These are phyloP conservation scores for Corythoichthys haematopterus DNA, from an alignment of 2,113 vertebrate species.

Conservation along the genomic window DNA sequence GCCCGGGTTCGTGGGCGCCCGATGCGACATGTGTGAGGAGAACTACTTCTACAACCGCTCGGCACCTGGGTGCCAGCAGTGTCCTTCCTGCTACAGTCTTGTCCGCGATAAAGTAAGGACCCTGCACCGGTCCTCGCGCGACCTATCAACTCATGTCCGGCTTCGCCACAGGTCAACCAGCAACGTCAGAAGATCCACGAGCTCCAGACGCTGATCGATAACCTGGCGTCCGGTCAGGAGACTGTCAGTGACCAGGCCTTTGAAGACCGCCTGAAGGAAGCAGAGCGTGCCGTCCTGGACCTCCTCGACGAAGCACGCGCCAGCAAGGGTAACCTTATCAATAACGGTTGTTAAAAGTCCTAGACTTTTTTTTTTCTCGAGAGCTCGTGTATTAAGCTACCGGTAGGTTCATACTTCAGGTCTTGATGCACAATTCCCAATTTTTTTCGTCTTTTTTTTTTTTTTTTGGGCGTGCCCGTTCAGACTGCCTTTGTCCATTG, in stretches of 20 bases:
- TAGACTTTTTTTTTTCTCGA: no score
- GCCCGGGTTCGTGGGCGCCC: slow-evolving; percentile 87
- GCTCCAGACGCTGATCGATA: slow-evolving; percentile 85
- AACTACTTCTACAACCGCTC: slow-evolving; percentile 98
- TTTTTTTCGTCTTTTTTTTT: no score
- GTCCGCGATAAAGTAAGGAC: slow-evolving; percentile 88
- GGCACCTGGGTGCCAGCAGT: slow-evolving; percentile 88
- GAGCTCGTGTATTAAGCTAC: no score
- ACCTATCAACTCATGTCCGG: no score
- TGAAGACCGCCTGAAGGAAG: slow-evolving; percentile 87
- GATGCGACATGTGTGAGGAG: slow-evolving; percentile 95
- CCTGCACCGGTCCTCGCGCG: no score
- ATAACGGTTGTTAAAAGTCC: background rate
- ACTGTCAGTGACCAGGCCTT: slow-evolving; percentile 85
- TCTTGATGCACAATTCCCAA: no score
- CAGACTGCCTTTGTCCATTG: no score
- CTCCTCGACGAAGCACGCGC: slow-evolving; percentile 84
- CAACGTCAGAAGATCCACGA: slow-evolving; percentile 87
- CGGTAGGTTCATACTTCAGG: no score
- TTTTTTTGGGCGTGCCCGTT: no score
- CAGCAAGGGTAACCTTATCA: slow-evolving; percentile 79
- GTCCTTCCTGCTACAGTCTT: slow-evolving; percentile 89
- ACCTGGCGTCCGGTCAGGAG: slow-evolving; percentile 81
- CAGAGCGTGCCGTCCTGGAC: slow-evolving; percentile 82
- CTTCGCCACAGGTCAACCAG: slow-evolving; percentile 78